Base-by-base conservation (phyloP, 2,888 invertebrate genomes). In the Oasisia sp. region DNA sequence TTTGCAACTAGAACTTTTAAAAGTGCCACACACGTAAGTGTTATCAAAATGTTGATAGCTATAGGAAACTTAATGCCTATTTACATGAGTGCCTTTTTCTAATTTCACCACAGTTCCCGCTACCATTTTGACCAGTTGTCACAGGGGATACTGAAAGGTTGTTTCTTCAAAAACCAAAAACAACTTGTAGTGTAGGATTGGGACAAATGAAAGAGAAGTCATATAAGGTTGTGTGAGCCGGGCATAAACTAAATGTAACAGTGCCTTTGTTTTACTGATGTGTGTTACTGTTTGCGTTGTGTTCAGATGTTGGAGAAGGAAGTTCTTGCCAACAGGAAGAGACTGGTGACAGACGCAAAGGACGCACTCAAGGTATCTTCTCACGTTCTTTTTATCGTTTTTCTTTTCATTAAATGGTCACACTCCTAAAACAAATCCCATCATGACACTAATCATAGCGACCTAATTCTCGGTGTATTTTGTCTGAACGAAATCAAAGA, bases 261-360 rank as follows among this genome's bases (percentile, higher is more conserved):
- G 50, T 7, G 50, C 50, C 8, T 50, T 44, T 50, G 32, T n/a
- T 45, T 91, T 32, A 50, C 14, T 32, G 32, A 45, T 32, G 89
- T 92, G 32, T 93, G 92, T 32, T 91, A 90, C 91, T 91, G 32
- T 91, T 89, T 91, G 19, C 44, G 32, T 38, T 90, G 32, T 32
- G 32, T 32, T 93, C 93, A 95, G 95, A 94, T 95, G 94, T 92
- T 95, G 74, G 95, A 95, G 93, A 94, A 95, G 90, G 95, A 95
- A 92, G 95, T 95, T 11, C 89, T 95, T 38, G 95, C 94, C 12
- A 95, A 95, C 14, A 94, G 94, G 93, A 95, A 95, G 91, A 93
- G 94, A 92, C 95, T 95, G 91, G 94, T 95, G 91, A 92, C 95
- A 32, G 95, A 95, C 56, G 95, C 94, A 0, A 94, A 95, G 91